phyloP scores from a whole-genome alignment of 2,888 invertebrate species.

The Aphrophora alni region DNA sequence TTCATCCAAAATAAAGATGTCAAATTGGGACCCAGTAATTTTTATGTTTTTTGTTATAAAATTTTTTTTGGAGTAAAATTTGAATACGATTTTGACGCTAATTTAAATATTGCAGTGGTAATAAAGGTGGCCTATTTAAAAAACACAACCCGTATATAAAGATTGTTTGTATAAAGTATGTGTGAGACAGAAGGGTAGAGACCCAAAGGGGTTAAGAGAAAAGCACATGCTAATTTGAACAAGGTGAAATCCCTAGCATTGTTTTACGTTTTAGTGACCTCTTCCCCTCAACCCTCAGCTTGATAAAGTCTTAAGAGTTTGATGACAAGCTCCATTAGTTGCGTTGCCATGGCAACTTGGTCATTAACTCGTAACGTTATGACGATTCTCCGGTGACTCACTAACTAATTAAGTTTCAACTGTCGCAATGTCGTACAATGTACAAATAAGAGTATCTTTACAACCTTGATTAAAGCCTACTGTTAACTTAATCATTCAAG shows the following conservation, averaged over 20 bases:
- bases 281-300: not conserved
- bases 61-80: too few relatives aligned
- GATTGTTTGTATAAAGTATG: too few relatives aligned
- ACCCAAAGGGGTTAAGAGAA: not conserved
- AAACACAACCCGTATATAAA: too few relatives aligned
- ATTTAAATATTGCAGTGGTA: too few relatives aligned
- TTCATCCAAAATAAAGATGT: too few relatives aligned
- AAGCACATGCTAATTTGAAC: not conserved
- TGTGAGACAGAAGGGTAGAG: not conserved
- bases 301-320: conserved; percentile 1
- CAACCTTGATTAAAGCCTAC: too few relatives aligned
- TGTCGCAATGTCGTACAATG: not conserved
- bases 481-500: too few relatives aligned
- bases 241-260: not conserved
- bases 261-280: not conserved
- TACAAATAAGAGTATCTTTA: too few relatives aligned
- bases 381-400: conserved; percentile 30
- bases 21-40: too few relatives aligned
- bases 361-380: conserved; percentile 17
- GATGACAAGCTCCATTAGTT: not conserved
- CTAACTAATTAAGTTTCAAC: conserved; percentile 28
- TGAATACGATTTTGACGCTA: too few relatives aligned
- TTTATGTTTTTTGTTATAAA: too few relatives aligned
- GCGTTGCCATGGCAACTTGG: conserved; percentile 3
- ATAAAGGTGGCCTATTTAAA: too few relatives aligned